phyloP scores from a whole-genome alignment of 2,888 invertebrate species.

The Amblyteles armatorius region DNA sequence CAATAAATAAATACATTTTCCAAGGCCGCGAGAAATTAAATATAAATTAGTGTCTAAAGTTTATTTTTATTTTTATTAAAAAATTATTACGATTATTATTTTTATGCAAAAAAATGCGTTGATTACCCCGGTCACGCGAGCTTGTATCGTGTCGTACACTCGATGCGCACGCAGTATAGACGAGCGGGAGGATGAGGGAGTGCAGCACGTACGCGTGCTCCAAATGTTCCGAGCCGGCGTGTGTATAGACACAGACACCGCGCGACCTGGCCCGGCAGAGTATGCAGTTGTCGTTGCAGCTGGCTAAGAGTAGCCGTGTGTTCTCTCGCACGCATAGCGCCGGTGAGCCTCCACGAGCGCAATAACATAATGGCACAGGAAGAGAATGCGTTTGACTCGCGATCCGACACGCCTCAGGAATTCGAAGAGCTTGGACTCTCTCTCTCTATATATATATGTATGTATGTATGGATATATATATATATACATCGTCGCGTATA shows the following conservation, averaged over 20 bases:
- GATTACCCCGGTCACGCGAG: conserved; percentile 53
- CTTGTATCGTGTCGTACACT: conserved; percentile 17
- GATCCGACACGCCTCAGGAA: conserved; percentile 82
- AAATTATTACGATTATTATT: too few species aligned
- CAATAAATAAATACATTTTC: conserved; percentile 5
- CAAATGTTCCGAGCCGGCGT: conserved; percentile 14
- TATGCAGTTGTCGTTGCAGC: conserved; percentile 55
- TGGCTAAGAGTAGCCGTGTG: conserved; percentile 46
- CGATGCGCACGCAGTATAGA: conserved; percentile 21
- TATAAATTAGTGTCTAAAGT: neutral
- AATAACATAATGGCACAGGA: conserved; percentile 81
- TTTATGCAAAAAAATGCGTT: neutral
- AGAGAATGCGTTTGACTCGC: conserved; percentile 82
- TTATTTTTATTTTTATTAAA: too few species aligned
- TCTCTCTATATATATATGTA: conserved; percentile 3
- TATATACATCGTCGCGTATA: conserved; percentile 55
- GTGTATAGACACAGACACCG: conserved; percentile 2
- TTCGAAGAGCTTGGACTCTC: conserved; percentile 76
- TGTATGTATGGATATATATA: neutral
- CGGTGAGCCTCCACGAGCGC: conserved; percentile 67
- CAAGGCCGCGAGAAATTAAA: neutral
- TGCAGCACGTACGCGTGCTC: conserved; percentile 39
- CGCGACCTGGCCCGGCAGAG: conserved; percentile 14
- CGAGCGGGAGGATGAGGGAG: conserved; percentile 19
- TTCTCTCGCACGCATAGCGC: conserved; percentile 62